These are phyloP conservation scores for Tokudaia muenninki DNA, from an alignment of 2,797 vertebrate species.

Conservation along the genomic window DNA sequence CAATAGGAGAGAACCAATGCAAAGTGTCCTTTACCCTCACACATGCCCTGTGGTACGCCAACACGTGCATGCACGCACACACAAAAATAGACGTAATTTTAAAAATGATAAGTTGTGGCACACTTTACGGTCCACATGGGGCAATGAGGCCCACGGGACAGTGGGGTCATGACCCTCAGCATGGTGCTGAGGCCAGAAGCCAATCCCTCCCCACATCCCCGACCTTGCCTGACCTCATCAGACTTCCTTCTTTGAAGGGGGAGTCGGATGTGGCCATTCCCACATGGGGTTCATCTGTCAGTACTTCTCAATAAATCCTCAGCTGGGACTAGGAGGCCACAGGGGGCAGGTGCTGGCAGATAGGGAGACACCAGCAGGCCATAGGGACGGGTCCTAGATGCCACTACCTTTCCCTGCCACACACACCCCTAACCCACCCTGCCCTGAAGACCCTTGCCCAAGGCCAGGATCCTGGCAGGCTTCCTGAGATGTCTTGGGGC, in stretches of 20 bases:
- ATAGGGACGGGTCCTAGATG: neutral
- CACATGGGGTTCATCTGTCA: neutral
- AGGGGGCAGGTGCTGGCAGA: neutral
- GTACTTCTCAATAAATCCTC: neutral
- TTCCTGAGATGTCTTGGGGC: neutral
- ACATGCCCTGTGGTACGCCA: neutral
- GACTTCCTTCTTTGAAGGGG: too few relatives aligned
- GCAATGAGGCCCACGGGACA: neutral
- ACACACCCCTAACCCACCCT: fast-evolving
- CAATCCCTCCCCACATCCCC: neutral
- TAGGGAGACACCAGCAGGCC: neutral
- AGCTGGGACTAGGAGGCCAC: neutral
- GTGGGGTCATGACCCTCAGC: neutral
- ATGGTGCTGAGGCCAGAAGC: neutral
- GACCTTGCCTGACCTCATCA: neutral
- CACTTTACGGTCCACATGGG: neutral
- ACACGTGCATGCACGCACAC: fast-evolving
- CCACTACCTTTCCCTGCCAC: neutral
- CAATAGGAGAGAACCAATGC: neutral
- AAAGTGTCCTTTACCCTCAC: neutral
- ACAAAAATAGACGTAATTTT: neutral
- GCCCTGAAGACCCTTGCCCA: neutral
- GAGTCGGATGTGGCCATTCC: fast-evolving
- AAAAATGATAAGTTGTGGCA: neutral
- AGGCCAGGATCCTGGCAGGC: neutral